Conservation (phyloP, 2,888 invertebrate genomes). For the Campoplex capitator region DNA sequence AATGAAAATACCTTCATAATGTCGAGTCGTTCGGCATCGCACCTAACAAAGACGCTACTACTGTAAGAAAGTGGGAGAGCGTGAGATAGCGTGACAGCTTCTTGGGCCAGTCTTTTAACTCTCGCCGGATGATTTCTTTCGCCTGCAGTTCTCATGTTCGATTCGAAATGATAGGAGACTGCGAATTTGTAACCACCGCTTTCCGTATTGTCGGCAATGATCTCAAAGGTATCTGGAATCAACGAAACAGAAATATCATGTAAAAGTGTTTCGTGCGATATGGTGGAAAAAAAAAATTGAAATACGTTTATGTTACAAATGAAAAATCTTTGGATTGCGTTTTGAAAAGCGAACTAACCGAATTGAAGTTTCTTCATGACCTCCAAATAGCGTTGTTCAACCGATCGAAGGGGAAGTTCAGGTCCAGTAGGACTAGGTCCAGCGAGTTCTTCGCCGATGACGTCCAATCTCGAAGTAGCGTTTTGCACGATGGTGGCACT, state of each 20-base stretch:
- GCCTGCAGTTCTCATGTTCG: slow-evolving; percentile 93
- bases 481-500: slow-evolving; percentile 86
- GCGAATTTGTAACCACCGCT: slow-evolving; percentile 92
- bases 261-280: background rate
- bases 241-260: background rate
- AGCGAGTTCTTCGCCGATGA: slow-evolving; percentile 78
- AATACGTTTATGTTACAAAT: slow-evolving; percentile 16
- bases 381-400: slow-evolving; percentile 92
- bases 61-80: slow-evolving; percentile 96
- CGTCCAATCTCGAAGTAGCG: slow-evolving; percentile 82
- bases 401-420: slow-evolving; percentile 86
- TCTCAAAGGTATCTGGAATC: slow-evolving; percentile 93
- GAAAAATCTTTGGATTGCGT: background rate
- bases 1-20: slow-evolving; percentile 92
- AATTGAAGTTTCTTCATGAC: slow-evolving; percentile 96
- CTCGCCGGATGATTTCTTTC: slow-evolving; percentile 94
- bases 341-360: slow-evolving; percentile 86
- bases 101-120: slow-evolving; percentile 96
- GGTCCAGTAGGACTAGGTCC: slow-evolving; percentile 83
- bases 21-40: slow-evolving; percentile 96
- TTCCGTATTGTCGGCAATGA: slow-evolving; percentile 93
- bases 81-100: slow-evolving; percentile 96
- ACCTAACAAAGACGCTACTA: slow-evolving; percentile 97
- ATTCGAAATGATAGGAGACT: slow-evolving; percentile 95
- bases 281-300: background rate